A percentile compares a stretch with the other conserved stretches of the same genome.
Evolutionary conservation across 2,113 vertebrate species (phyloP).

Genomic region (Cercocebus atys): DNA sequence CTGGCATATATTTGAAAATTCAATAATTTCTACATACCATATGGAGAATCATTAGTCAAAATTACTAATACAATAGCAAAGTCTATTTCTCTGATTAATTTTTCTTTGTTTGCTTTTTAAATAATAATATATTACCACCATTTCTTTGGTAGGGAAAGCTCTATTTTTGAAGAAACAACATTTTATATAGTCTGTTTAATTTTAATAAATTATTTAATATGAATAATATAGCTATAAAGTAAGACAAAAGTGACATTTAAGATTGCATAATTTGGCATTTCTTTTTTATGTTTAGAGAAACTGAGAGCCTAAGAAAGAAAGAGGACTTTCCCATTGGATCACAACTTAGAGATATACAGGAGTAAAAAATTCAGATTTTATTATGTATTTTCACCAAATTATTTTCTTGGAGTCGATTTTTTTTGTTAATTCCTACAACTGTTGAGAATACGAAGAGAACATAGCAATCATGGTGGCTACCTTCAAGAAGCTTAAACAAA

Average conservation of each 20-base stretch:
- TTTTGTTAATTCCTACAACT: not conserved
- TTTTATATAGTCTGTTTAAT: not conserved
- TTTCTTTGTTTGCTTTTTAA: not conserved
- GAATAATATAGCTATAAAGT: not conserved
- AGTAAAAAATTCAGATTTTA: not conserved
- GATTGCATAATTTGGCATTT: not conserved
- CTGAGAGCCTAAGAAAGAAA: not conserved
- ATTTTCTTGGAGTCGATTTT: not conserved
- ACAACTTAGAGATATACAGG: not conserved
- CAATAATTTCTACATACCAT: not conserved
- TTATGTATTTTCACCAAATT: not conserved
- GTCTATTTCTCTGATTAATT: not conserved
- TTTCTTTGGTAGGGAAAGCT: not conserved
- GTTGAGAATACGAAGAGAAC: not conserved
- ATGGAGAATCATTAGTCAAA: not conserved
- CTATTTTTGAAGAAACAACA: not conserved
- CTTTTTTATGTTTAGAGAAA: not conserved
- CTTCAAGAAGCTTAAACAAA: not conserved
- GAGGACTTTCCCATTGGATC: not conserved
- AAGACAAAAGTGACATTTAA: not conserved
- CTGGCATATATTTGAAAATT: not conserved
- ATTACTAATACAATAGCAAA: not conserved
- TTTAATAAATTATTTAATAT: slow-evolving; percentile 15
- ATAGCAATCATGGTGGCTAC: not conserved
- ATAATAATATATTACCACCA: not conserved